These are phyloP conservation scores for Hestina assimilis DNA, from an alignment of 1,140 invertebrate species.

Conservation along the genomic window DNA sequence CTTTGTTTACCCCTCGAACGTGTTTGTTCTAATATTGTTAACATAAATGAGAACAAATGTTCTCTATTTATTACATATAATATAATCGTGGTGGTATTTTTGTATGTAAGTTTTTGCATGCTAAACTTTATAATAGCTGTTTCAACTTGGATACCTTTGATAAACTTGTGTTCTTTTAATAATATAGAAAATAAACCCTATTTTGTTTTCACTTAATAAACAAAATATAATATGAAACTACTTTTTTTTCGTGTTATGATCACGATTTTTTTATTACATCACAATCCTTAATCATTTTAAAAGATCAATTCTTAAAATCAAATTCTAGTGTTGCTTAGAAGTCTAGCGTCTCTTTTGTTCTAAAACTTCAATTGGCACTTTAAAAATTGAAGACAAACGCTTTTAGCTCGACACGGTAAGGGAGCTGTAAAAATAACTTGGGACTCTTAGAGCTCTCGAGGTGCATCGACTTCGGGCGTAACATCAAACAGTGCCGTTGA, in stretches of 20 bases:
- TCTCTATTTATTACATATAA: no score
- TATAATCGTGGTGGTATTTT: no score
- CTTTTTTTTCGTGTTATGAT: no score
- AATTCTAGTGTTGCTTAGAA: constrained; percentile 8
- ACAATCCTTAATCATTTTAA: neutral
- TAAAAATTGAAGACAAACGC: constrained; percentile 75
- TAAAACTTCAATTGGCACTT: constrained; percentile 68
- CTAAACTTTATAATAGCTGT: no score
- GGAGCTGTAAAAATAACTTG: constrained; percentile 62
- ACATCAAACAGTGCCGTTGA: constrained; percentile 57
- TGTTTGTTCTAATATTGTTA: neutral
- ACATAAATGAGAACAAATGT: neutral
- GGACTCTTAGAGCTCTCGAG: constrained; percentile 47
- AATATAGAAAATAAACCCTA: no score
- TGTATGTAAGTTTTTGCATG: no score
- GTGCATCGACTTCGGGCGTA: constrained; percentile 40
- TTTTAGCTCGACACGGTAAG: constrained; percentile 55
- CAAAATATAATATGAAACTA: no score
- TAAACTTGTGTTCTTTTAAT: no score
- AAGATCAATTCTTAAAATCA: neutral
- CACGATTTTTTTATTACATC: neutral
- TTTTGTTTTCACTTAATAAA: no score
- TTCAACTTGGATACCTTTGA: no score
- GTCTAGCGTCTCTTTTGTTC: constrained; percentile 32
- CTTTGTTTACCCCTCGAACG: constrained; percentile 38